phyloP scores from a whole-genome alignment of 1,140 invertebrate species.

The Goniozus legneri region DNA sequence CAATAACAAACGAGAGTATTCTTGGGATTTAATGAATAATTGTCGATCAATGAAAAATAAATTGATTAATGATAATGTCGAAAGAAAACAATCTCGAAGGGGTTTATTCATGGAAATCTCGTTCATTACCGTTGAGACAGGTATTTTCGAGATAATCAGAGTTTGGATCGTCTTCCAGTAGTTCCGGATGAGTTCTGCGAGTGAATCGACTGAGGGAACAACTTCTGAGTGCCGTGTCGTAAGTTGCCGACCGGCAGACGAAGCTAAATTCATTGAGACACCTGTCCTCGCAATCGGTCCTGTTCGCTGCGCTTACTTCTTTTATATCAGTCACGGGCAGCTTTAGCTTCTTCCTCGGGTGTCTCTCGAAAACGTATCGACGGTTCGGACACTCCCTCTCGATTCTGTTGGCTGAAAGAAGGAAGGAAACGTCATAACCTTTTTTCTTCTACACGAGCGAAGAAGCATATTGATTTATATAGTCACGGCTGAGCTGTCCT shows the following conservation, averaged over 20 bases:
- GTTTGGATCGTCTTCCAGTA: slow-evolving; percentile 79
- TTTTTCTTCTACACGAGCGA: too few relatives aligned
- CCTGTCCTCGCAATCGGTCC: slow-evolving; percentile 84
- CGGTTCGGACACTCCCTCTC: slow-evolving; percentile 83
- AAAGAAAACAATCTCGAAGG: background rate
- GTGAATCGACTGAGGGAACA: slow-evolving; percentile 80
- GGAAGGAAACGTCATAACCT: too few relatives aligned
- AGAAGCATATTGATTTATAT: too few relatives aligned
- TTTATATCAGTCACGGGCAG: slow-evolving; percentile 74
- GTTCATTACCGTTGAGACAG: slow-evolving; percentile 80
- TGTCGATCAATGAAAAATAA: too few relatives aligned
- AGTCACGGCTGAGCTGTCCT: too few relatives aligned
- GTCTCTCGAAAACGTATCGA: slow-evolving; percentile 82
- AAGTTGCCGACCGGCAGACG: slow-evolving; percentile 82
- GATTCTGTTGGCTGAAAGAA: slow-evolving; percentile 71
- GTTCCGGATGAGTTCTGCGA: slow-evolving; percentile 76
- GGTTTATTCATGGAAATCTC: too few relatives aligned
- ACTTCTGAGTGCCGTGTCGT: slow-evolving; percentile 69
- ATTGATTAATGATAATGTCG: slow-evolving; percentile 5
- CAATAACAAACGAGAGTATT: background rate
- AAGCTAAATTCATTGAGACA: slow-evolving; percentile 86
- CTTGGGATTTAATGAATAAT: background rate
- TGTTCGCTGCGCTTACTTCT: slow-evolving; percentile 74
- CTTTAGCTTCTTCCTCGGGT: slow-evolving; percentile 78
- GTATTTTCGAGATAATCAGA: slow-evolving; percentile 90